Conservation (phyloP, 1,140 invertebrate genomes). For the Yoshiicerus persimilis region DNA sequence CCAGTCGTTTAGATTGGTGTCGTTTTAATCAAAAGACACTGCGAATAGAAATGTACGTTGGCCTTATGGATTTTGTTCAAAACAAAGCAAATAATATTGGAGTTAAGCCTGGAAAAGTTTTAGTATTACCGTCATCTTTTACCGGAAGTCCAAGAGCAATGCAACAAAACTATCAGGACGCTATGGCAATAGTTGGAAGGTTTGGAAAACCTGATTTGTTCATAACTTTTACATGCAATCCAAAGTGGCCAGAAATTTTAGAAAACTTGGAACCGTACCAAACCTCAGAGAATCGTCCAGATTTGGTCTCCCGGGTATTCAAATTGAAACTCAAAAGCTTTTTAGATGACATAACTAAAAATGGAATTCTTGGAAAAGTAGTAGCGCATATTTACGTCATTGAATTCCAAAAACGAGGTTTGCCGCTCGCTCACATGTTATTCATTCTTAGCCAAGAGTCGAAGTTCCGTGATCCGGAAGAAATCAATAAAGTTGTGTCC, state of each 20-base stretch:
- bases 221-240: no score
- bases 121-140: constrained; percentile 44
- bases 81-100: constrained; percentile 50
- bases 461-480: constrained; percentile 32
- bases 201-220: constrained; percentile 53
- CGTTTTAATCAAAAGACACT: constrained; percentile 17
- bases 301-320: constrained; percentile 56
- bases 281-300: no score
- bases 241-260: no score
- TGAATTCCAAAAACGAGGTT: constrained; percentile 54
- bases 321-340: constrained; percentile 55
- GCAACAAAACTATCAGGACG: constrained; percentile 52
- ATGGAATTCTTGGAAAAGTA: constrained; percentile 48
- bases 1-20: constrained; percentile 41
- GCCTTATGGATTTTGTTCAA: constrained; percentile 29
- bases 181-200: constrained; percentile 52
- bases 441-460: constrained; percentile 37
- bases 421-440: no score
- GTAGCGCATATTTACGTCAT: constrained; percentile 45
- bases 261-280: no score
- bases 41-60: constrained; percentile 9
- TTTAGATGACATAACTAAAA: constrained; percentile 42
- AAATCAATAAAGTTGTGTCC: constrained; percentile 51
- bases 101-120: background rate
- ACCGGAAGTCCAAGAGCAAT: constrained; percentile 51